These are phyloP conservation scores for Drosophila bifasciata DNA, from an alignment of 1,140 invertebrate genomes.

Conservation along the genomic window DNA sequence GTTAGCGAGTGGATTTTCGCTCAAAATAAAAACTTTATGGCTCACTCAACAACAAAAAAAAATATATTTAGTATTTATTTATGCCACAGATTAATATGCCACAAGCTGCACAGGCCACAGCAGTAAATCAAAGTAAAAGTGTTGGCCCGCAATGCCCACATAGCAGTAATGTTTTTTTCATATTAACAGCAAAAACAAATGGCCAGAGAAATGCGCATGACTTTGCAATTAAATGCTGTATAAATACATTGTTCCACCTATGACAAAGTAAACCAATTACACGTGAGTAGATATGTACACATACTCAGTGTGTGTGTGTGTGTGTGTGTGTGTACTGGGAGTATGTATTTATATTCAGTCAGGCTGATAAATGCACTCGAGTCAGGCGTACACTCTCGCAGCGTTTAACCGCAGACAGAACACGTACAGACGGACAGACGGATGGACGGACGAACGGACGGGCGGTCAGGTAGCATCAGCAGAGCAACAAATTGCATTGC, in stretches of 20 bases:
- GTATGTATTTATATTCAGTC: constrained; percentile 33
- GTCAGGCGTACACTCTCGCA: constrained; percentile 45
- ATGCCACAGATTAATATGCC: constrained; percentile 14
- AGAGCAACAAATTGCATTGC: constrained; percentile 68
- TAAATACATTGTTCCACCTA: constrained; percentile 31
- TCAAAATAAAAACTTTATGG: too few relatives aligned
- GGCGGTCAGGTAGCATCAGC: not conserved
- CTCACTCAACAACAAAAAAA: too few relatives aligned
- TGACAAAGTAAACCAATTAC: constrained; percentile 27
- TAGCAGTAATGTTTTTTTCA: constrained; percentile 12
- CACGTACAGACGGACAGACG: not conserved
- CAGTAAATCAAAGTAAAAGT: constrained; percentile 56
- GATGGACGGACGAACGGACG: constrained; percentile 24
- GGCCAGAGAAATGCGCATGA: constrained; percentile 33
- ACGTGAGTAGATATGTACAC: constrained; percentile 8
- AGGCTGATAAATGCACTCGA: constrained; percentile 57
- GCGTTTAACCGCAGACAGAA: constrained; percentile 65
- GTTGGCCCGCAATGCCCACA: constrained; percentile 16
- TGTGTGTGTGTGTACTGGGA: too few relatives aligned
- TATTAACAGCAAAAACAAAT: constrained; percentile 4
- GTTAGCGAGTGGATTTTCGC: too few relatives aligned
- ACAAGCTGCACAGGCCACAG: constrained; percentile 41
- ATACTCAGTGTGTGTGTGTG: too few relatives aligned
- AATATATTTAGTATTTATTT: constrained; percentile 1
- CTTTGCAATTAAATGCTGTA: constrained; percentile 40